Evolutionary conservation across 2,113 vertebrate species (phyloP), one percentile per base, ranked within the genome.

Genomic region (Misgurnus mizolepis): DNA sequence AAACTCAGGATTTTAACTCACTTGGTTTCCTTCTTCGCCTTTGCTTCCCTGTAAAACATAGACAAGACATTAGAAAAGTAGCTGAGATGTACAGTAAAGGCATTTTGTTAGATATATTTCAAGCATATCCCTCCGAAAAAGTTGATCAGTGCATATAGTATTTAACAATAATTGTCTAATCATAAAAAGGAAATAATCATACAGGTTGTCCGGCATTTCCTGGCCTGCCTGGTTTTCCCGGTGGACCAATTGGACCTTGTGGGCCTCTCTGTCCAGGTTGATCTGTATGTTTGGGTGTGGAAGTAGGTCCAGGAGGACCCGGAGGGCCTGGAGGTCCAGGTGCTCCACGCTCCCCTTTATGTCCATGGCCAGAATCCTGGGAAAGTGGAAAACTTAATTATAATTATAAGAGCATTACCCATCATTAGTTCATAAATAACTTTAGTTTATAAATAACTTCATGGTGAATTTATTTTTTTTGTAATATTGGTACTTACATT

Each of bases 281-380:
- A 75, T 40, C 64, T 1, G 69, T 34, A 22, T 88, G 62, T 22
- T 53, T 83, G n/a, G 83, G 66, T 18, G 11, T 4, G 41, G 82
- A 68, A 8, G 79, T 53, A 17, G 86, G 74, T 55, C 89, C 91
- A n/a, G 81, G 81, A 4, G 83, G 49, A 0, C 89, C 91, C 4
- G 89, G 84, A 9, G 49, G 89, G 1, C 91, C 89, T 50, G 76
- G 77, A 27, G 82, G 86, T 65, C 92, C 93, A 15, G 85, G 85
- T 5, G 93, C 91, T 76, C 88, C 91, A 70, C 83, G 88, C 47
- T 93, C 89, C 69, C 92, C 91, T 81, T 95, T 93, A 17, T 76
- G 75, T 6, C 84, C 84, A 3, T 70, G 80, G 9, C 67, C 82
- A 1, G 72, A 17, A 5, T 10, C 34, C 74, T 65, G 27, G 61